Evolutionary conservation across 2,113 vertebrate genomes (phyloP), one percentile per base, ranked within the genome.

Genomic region (Lagenorhynchus albirostris): DNA sequence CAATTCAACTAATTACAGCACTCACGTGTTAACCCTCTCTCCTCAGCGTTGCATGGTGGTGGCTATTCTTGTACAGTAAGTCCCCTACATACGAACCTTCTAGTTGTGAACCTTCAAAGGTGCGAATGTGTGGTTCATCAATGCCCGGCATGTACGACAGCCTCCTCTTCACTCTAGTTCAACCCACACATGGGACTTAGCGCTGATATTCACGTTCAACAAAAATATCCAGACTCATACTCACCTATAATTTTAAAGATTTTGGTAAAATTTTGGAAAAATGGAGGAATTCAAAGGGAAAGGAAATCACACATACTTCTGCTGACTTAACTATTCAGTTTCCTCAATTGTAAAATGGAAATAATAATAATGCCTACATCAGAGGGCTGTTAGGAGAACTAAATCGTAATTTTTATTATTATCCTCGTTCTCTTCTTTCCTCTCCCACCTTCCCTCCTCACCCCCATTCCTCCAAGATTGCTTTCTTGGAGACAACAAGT

Each of bases 61-160:
- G 44, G 26, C 26, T 47, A 9, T 47, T 50, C 53, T 20, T 58
- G 55, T 58, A 58, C 20, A 21, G 20, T 58, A 58, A 58, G 20
- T 58, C 17, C 18, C 55, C 20, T 58, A 58, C 55, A 58, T 21
- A 21, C 0, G 55, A 58, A 21, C 20, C 55, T 58, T 58, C 55
- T 3, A 3, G 55, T 21, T 58, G 55, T 0, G 7, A 58, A 58
- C 47, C 14, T 50, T 50, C 0, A 0, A 58, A 58, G 55, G 20
- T 58, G 55, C 55, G 55, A 58, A 58, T 58, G 55, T 58, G 55
- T 58, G 55, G 6, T 58, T 58, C 55, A 8, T 58, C 20, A 21
- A 58, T 7, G 2, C 8, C 55, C 2, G 55, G 55, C 55, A 33
- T 7, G 15, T 1, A 20, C 83, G 6, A 1, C 14, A 58, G 33